Base-by-base conservation (phyloP, 2,888 invertebrate genomes). In the Acleris laterana region DNA sequence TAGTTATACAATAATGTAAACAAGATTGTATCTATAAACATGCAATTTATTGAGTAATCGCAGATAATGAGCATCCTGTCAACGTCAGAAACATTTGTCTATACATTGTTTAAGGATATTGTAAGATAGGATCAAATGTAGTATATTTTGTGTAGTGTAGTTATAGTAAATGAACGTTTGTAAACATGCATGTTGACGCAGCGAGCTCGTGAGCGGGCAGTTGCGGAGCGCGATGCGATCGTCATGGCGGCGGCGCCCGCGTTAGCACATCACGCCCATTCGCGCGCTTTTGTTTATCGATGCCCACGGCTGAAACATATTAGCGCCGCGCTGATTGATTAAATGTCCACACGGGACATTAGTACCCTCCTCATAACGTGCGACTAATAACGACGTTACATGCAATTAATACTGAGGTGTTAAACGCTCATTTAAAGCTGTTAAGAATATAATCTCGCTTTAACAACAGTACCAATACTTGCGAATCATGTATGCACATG, bases 221-320 rank as follows among this genome's bases (percentile, higher is more conserved):
- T 81, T 76, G 77, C 44, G 55, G 46, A n/a, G 55, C 50, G 25
- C 49, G 55, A 65, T 59, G 64, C 59, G 49, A 55, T 55, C 55
- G 60, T 60, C 55, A 55, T 50, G 55, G 42, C 32, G 32, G 9
- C 9, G 38, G 38, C n/a, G 32, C 3, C 9, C 13, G 38, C n/a
- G 53, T 49, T 53, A 42, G 42, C 60, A 56, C 55, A 69, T 70
- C 74, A 77, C 44, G 69, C 66, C 65, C 63, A 70, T 69, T 73
- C 71, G 68, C 70, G 66, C 46, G 46, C 59, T 49, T 48, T 70
- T 69, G 61, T 63, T 63, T 72, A 70, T 71, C 72, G 60, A 70
- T 63, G 72, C 74, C 71, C 67, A 71, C 76, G 74, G 70, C 75
- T 82, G 77, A 74, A 76, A 77, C 68, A 78, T 69, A 80, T 83